Base-by-base conservation (phyloP, 2,113 vertebrate species). In the Scytalopus superciliaris region DNA sequence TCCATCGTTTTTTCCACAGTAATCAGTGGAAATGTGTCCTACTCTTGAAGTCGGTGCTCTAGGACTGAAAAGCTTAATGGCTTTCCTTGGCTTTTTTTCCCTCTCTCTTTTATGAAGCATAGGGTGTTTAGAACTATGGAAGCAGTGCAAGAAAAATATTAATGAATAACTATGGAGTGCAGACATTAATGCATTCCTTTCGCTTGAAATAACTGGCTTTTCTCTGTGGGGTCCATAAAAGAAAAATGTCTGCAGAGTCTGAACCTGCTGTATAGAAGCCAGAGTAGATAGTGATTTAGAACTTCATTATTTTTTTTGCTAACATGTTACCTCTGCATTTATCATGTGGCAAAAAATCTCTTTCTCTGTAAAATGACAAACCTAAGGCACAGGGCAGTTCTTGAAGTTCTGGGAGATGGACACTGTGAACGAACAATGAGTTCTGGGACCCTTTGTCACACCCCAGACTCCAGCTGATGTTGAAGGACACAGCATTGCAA, bases 171-270 rank as follows among this genome's bases (percentile, higher is more conserved):
- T 90, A 83, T 12, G 9, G 79, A 94, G 90, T 19, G 64, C 92
- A 93, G 93, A 86, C 90, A 95, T 95, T 88, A 95, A 94, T 2
- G 52, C 90, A 96, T 95, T 96, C 92, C 94, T 95, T 96, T 96
- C 90, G 89, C 64, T 97, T 96, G 93, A 97, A 96, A 95, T 83
- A 96, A 94, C 37, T 64, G 79, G 55, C 63, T 96, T 96, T 96
- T 80, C 90, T 93, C 90, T 74, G 91, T 91, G 89, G 84, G 77
- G 64, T 96, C 77, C 9, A 10, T 50, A 83, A 83, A 75, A 94
- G 60, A 95, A 81, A 94, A 94, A 76, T 42, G 76, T 70, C 93
- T 77, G 62, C 37, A 10, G 84, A 90, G 83, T 47, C 88, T 80
- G 92, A 86, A 93, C 81, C 83, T 96, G 90, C 87, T 92, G 81